These are phyloP conservation scores for Scolopax mira DNA, from an alignment of 2,113 vertebrate genomes.

Conservation along the genomic window DNA sequence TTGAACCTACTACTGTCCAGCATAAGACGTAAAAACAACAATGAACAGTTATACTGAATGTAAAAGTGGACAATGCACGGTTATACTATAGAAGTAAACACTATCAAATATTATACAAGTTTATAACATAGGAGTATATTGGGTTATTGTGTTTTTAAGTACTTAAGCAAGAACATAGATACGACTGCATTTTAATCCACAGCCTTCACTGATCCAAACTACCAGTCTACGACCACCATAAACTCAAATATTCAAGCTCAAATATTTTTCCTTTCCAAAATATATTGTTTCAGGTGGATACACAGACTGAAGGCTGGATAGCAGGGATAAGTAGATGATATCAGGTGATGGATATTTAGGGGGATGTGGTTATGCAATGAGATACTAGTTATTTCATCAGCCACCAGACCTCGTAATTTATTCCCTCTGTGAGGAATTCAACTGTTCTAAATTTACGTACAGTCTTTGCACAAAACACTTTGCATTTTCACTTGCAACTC, in stretches of 20 bases:
- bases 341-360: background rate
- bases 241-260: background rate
- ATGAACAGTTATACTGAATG: background rate
- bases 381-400: slow-evolving; percentile 49
- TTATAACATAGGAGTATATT: background rate
- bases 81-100: background rate
- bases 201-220: background rate
- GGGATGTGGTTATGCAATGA: slow-evolving; percentile 13
- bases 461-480: background rate
- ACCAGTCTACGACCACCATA: background rate
- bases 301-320: background rate
- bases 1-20: background rate
- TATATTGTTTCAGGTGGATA: background rate
- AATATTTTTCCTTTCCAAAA: background rate
- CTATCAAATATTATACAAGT: background rate
- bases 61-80: background rate
- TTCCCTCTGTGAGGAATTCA: background rate
- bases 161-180: background rate
- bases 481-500: background rate
- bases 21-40: background rate
- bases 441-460: background rate
- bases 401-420: background rate
- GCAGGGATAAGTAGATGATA: background rate
- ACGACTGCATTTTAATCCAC: background rate
- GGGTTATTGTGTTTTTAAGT: background rate